phyloP scores from a whole-genome alignment of 2,797 vertebrate species.

The Pantherophis alleghaniensis region DNA sequence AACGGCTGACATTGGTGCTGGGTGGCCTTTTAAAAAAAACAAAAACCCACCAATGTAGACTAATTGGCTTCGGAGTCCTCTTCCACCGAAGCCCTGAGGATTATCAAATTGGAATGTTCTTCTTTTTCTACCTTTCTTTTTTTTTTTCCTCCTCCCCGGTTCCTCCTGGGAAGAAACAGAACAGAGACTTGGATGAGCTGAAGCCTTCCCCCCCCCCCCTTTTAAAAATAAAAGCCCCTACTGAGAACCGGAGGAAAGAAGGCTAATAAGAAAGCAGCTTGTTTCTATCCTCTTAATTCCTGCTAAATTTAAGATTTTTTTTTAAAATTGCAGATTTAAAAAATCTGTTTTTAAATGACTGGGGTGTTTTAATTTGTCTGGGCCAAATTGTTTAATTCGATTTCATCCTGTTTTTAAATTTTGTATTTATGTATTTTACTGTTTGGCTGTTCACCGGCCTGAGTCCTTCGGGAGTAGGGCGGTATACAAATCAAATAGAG shows the following conservation, averaged over 20 bases:
- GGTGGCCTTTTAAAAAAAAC: neutral
- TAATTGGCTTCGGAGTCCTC: neutral
- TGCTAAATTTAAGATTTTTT: neutral
- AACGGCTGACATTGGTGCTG: neutral
- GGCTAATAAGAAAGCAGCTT: neutral
- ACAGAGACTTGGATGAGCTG: neutral
- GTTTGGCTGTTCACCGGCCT: too few species aligned
- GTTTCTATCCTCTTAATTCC: neutral
- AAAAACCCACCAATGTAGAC: neutral
- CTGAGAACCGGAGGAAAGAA: neutral
- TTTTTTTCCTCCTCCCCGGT: fast-evolving
- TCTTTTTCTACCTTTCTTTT: neutral
- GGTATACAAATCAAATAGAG: too few species aligned
- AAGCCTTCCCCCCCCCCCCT: neutral
- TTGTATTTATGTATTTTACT: too few species aligned
- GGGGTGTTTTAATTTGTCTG: too few species aligned
- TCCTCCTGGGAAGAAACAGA: neutral
- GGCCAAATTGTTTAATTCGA: too few species aligned
- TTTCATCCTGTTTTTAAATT: too few species aligned
- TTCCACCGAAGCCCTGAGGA: too few species aligned
- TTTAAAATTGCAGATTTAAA: too few species aligned
- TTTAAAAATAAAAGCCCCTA: neutral
- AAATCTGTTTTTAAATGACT: too few species aligned
- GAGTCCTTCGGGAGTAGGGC: too few species aligned
- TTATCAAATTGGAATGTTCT: neutral